phyloP scores from a whole-genome alignment of 2,888 invertebrate genomes.

The Encarsia formosa region DNA sequence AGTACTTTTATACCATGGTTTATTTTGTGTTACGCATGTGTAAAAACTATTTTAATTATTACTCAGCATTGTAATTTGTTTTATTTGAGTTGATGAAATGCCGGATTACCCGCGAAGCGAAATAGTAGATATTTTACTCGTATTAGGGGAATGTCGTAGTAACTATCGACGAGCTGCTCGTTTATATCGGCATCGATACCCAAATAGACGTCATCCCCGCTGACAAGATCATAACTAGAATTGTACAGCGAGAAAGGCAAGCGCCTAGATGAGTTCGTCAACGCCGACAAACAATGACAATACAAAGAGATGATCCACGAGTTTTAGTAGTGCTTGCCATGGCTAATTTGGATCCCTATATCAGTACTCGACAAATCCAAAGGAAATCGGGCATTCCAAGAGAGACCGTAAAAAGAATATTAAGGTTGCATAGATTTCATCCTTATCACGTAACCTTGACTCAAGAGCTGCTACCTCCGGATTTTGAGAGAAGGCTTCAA shows the following conservation, averaged over 20 bases:
- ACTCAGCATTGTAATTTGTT: too few relatives aligned
- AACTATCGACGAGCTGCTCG: too few relatives aligned
- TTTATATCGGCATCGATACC: too few relatives aligned
- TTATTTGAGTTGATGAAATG: too few relatives aligned
- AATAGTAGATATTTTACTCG: too few relatives aligned
- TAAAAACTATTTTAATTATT: too few relatives aligned
- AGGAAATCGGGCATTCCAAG: not conserved
- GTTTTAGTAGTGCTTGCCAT: constrained; percentile 3
- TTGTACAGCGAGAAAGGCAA: not conserved
- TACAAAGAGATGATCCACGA: constrained; percentile 1
- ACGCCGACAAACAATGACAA: not conserved
- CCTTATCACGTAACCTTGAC: constrained; percentile 2
- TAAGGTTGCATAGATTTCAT: not conserved
- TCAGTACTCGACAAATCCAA: not conserved
- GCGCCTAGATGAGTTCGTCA: not conserved
- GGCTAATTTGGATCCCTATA: constrained; percentile 1
- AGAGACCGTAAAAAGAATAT: not conserved
- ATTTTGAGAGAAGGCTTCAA: constrained; percentile 3
- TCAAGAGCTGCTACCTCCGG: not conserved
- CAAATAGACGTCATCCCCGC: too few relatives aligned
- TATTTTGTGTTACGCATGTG: too few relatives aligned
- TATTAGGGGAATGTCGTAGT: not conserved
- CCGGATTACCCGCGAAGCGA: too few relatives aligned
- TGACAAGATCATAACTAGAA: too few relatives aligned
- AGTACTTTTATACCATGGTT: too few relatives aligned